A percentile compares a stretch with the other conserved stretches of the same genome.
Conservation (phyloP, 2,113 vertebrate genomes). For the Protomyctophum bolini region DNA sequence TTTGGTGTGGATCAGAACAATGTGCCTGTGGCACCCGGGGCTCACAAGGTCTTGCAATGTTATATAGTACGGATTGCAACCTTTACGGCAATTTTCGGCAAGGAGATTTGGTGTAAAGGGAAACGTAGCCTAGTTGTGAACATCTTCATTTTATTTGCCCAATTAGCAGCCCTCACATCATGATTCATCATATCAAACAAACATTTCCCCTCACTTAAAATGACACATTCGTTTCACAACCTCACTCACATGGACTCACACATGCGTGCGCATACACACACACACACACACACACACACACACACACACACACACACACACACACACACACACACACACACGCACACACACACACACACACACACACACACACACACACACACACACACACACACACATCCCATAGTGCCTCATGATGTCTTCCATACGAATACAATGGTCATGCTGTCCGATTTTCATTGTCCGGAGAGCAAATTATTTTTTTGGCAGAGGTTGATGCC, state of each 20-base stretch:
- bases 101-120: too few species aligned
- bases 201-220: not conserved
- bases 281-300: too few species aligned
- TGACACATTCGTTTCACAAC: not conserved
- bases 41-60: too few species aligned
- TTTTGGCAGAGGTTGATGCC: slow-evolving; percentile 12
- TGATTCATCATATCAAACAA: too few species aligned
- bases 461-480: slow-evolving; percentile 22
- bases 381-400: slow-evolving; percentile 5
- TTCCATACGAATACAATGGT: slow-evolving; percentile 45
- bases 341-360: slow-evolving; percentile 4
- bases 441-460: slow-evolving; percentile 24
- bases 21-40: too few species aligned
- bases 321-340: not conserved
- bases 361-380: slow-evolving; percentile 13
- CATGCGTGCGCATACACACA: too few species aligned
- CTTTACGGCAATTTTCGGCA: too few species aligned
- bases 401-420: slow-evolving; percentile 14
- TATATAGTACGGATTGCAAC: too few species aligned
- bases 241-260: not conserved
- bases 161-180: not conserved
- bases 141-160: not conserved
- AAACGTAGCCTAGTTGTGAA: not conserved
- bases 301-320: not conserved
- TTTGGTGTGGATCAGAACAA: too few species aligned